Base-by-base conservation (phyloP, 1,140 invertebrate genomes). In the Belonocnema kinseyi region DNA sequence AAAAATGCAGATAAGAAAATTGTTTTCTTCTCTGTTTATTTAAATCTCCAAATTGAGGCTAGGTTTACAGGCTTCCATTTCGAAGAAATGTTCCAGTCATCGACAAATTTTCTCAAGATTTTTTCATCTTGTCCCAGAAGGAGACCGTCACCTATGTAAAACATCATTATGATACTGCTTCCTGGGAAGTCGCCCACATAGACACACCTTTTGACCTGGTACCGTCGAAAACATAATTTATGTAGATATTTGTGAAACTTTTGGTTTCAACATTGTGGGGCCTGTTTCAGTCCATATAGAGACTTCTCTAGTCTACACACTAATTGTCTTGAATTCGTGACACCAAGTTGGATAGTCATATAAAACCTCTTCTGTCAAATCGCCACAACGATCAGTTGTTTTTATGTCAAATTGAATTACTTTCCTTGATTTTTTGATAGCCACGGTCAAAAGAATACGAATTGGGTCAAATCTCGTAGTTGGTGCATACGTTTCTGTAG, bases 341-440 rank as follows among this genome's bases (percentile, higher is more conserved):
- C 72, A 53, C 84, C 88, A 53, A 89, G 74, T 2, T 90, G 87
- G 46, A 88, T 80, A 17, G 86, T 50, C 85, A 91, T 88, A 40
- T 87, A 21, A n/a, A 0, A 90, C 77, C 46, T 83, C 82, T 80
- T 91, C 85, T 2, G 89, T 70, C 53, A 91, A 74, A 5, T 86
- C 51, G 17, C 88, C 87, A 78, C 90, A 82, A 10, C 90, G 77
- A 80, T 2, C 1, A 26, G 21, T 3, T 26, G 21, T 26, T 26
- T 26, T 26, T 26, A 26, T 3, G 21, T 26, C 91, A 51, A 91
- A 83, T 54, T 89, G 85, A 6, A 46, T 40, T 0, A 90, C 81
- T 72, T 80, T 74, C 0, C 83, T 75, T 61, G 85, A 76, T 26
- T 80, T 40, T 40, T 78, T 56, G 0, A 83, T 83, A 17, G 85